These are phyloP conservation scores for Hemibagrus guttatus DNA, from an alignment of 2,797 vertebrate species.

Conservation along the genomic window DNA sequence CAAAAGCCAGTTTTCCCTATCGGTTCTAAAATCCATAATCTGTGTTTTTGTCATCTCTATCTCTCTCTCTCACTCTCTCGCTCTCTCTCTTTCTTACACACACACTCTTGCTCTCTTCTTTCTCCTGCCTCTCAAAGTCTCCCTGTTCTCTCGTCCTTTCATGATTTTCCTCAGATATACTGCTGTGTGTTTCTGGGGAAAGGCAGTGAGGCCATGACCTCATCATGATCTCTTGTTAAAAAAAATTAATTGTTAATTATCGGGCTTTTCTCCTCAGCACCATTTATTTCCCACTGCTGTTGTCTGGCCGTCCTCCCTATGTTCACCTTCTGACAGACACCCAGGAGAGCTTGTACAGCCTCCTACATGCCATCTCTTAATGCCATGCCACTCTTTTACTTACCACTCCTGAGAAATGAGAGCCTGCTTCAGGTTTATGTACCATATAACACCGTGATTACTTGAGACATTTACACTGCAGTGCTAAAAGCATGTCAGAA, in stretches of 20 bases:
- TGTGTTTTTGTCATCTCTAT: slow-evolving; percentile 61
- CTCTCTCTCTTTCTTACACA: slow-evolving; percentile 46
- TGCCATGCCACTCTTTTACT: slow-evolving; percentile 24
- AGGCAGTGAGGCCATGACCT: slow-evolving; percentile 51
- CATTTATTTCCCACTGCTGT: slow-evolving; percentile 56
- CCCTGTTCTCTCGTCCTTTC: slow-evolving; percentile 36
- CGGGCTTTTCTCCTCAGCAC: slow-evolving; percentile 60
- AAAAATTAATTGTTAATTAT: slow-evolving; percentile 54
- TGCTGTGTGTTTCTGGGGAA: slow-evolving; percentile 45
- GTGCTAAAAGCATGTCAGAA: background rate
- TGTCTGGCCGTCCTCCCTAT: slow-evolving; percentile 51
- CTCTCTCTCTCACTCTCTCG: slow-evolving; percentile 36
- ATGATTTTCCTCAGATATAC: slow-evolving; percentile 38
- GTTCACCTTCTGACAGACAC: slow-evolving; percentile 53
- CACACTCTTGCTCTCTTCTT: slow-evolving; percentile 49
- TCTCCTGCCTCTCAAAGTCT: slow-evolving; percentile 35
- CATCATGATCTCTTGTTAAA: slow-evolving; percentile 49
- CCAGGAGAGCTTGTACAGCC: slow-evolving; percentile 33
- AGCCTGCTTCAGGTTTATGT: slow-evolving; percentile 24
- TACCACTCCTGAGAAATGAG: slow-evolving; percentile 14
- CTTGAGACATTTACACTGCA: background rate
- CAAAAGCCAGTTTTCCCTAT: slow-evolving; percentile 72
- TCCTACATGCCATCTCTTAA: slow-evolving; percentile 31
- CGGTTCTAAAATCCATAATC: slow-evolving; percentile 76
- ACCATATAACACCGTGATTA: background rate